Evolutionary conservation across 2,888 invertebrate species (phyloP).

Genomic region (Drosophila trichaetosa): DNA sequence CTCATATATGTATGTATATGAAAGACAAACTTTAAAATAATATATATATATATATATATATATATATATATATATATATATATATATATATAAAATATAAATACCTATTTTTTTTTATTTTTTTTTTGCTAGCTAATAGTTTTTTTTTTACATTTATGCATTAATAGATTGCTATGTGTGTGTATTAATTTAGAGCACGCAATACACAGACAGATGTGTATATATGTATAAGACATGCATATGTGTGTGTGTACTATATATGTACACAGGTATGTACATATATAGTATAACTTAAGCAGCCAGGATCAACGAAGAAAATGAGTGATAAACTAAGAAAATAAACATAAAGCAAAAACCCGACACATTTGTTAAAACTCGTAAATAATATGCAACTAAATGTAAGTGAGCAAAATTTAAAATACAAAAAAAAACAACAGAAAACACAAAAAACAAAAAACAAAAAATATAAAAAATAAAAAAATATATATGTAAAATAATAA

Average conservation of each 20-base stretch:
- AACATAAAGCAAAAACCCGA: constrained; percentile 16
- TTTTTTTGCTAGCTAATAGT: constrained; percentile 56
- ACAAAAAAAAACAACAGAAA: neutral
- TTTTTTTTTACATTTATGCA: constrained; percentile 40
- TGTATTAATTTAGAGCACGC: constrained; percentile 24
- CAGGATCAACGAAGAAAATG: constrained; percentile 84
- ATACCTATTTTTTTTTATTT: constrained; percentile 15
- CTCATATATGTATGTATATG: constrained; percentile 8
- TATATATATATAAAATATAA: constrained; percentile 11
- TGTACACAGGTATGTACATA: constrained; percentile 35
- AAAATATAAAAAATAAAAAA: neutral
- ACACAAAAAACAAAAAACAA: neutral
- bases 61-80: constrained; percentile 14
- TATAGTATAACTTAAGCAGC: constrained; percentile 68
- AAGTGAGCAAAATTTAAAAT: constrained; percentile 28
- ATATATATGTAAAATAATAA: neutral
- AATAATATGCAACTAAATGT: constrained; percentile 31
- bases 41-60: constrained; percentile 18
- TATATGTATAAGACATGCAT: constrained; percentile 35
- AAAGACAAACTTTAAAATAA: constrained; percentile 14
- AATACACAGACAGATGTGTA: constrained; percentile 27
- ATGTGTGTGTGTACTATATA: constrained; percentile 22
- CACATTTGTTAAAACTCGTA: constrained; percentile 50
- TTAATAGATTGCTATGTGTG: constrained; percentile 38
- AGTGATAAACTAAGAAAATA: constrained; percentile 79